phyloP scores from a whole-genome alignment of 2,888 invertebrate genomes.

The Alitta virens region DNA sequence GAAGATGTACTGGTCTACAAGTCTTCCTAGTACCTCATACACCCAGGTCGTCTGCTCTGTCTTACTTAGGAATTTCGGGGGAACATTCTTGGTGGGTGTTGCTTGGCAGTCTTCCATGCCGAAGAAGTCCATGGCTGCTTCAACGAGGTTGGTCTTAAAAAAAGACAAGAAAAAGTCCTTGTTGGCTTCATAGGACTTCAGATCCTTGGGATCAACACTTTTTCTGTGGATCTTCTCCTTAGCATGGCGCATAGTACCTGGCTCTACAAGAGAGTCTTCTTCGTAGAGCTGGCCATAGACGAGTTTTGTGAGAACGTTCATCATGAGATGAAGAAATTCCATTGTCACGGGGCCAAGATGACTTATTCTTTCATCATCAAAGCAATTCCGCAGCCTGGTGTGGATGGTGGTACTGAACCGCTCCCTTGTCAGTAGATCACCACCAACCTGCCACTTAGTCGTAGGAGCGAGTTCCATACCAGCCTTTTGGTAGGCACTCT shows the following conservation, averaged over 20 bases:
- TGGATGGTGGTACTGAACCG: neutral
- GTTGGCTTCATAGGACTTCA: neutral
- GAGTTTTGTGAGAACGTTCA: neutral
- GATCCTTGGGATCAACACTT: neutral
- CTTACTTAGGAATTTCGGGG: neutral
- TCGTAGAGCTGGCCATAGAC: neutral
- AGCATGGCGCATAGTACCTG: neutral
- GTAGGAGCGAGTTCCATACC: too few species aligned
- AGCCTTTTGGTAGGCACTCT: too few species aligned
- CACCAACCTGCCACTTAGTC: neutral
- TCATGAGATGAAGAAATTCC: conserved; percentile 2
- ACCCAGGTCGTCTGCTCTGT: neutral
- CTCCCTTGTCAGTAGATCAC: conserved; percentile 2
- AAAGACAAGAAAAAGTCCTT: neutral
- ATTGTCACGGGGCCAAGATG: neutral
- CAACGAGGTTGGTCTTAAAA: neutral
- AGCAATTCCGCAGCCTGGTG: neutral
- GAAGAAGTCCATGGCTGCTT: neutral
- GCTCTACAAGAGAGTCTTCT: neutral
- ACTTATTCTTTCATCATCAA: neutral
- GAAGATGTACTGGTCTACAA: neutral
- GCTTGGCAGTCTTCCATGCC: neutral
- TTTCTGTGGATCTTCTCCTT: neutral
- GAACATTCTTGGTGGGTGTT: neutral
- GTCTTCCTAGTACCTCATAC: neutral